phyloP scores from a whole-genome alignment of 2,113 vertebrate genomes.

The Rhabdomys dilectus region DNA sequence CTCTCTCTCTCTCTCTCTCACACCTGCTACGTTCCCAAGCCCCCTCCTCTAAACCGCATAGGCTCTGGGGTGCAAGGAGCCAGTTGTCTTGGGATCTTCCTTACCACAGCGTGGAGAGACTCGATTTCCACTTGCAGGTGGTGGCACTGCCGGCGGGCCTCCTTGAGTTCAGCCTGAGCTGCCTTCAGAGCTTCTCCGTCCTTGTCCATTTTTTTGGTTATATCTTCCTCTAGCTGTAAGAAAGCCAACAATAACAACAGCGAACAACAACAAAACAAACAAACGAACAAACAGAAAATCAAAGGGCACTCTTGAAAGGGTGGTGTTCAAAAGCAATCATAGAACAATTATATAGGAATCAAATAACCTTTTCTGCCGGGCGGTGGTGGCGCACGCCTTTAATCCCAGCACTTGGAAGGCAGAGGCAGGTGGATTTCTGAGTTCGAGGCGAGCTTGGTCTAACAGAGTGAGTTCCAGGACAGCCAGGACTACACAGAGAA shows the following conservation, averaged over 20 bases:
- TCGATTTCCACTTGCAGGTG: conserved; percentile 96
- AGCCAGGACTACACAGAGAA: too few species aligned
- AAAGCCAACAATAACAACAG: conserved; percentile 2
- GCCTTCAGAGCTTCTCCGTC: conserved; percentile 91
- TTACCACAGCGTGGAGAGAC: conserved; percentile 95
- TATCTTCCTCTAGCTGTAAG: conserved; percentile 87
- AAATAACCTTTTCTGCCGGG: not conserved
- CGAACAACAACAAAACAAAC: not conserved
- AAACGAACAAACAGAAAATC: not conserved
- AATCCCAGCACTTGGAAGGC: too few species aligned
- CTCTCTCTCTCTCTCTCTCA: not conserved
- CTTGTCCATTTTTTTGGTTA: conserved; percentile 91
- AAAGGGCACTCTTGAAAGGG: not conserved
- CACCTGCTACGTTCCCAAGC: too few species aligned
- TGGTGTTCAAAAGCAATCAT: not conserved
- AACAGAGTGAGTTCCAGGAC: too few species aligned
- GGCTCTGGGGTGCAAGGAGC: not conserved
- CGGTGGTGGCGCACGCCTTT: too few species aligned
- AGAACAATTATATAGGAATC: not conserved
- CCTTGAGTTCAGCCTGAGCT: conserved; percentile 93
- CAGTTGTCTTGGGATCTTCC: conserved; percentile 12
- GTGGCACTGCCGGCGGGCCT: conserved; percentile 95
- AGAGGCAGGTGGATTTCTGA: too few species aligned
- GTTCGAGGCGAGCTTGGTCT: too few species aligned
- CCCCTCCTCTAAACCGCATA: not conserved